phyloP scores from a whole-genome alignment of 2,888 invertebrate genomes.

The Neoaliturus tenellus region DNA sequence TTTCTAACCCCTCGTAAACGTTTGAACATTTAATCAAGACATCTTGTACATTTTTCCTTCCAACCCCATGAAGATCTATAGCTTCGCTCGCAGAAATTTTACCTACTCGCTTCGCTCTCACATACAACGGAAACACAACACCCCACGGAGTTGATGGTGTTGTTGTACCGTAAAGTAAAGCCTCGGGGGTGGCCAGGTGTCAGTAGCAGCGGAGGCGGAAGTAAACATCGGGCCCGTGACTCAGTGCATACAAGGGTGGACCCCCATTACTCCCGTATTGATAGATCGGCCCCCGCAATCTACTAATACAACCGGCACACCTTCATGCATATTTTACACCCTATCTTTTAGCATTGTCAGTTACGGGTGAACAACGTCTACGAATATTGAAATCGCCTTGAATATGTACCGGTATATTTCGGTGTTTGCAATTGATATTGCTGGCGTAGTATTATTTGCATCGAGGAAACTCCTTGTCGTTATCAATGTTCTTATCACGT shows the following conservation, averaged over 20 bases:
- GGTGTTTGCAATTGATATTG: no score
- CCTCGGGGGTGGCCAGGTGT: constrained; percentile 5
- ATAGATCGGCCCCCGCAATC: constrained; percentile 48
- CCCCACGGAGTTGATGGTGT: no score
- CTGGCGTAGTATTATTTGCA: no score
- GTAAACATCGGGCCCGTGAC: constrained; percentile 35
- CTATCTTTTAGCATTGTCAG: constrained; percentile 30
- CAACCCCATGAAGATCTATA: no score
- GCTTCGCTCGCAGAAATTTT: no score
- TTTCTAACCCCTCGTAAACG: no score
- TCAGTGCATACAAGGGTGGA: constrained; percentile 23
- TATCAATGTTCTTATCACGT: not conserved
- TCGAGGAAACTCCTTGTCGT: not conserved
- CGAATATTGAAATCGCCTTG: not conserved
- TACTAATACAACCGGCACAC: constrained; percentile 39
- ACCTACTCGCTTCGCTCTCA: no score
- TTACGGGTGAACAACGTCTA: not conserved
- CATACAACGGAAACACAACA: no score
- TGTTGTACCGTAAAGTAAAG: not conserved
- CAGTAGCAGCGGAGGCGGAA: not conserved
- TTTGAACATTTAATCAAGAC: no score
- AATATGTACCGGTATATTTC: not conserved
- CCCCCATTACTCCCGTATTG: constrained; percentile 42
- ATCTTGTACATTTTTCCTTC: no score
- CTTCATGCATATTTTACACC: constrained; percentile 37